phyloP scores from a whole-genome alignment of 2,113 vertebrate species.

The Engystomops pustulosus region DNA sequence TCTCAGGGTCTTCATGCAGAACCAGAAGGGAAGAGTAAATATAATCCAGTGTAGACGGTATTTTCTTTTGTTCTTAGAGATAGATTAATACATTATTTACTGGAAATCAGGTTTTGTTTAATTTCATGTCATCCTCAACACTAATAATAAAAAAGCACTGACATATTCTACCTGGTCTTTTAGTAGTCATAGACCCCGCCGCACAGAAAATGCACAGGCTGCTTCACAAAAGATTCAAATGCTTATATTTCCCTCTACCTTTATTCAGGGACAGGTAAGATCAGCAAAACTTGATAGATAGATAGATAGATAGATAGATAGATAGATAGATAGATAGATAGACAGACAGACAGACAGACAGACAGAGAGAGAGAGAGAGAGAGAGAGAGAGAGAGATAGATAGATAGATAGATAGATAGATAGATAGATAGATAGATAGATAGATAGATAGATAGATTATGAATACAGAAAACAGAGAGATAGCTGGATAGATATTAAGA shows the following conservation, averaged over 20 bases:
- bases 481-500: not conserved
- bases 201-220: too few species aligned
- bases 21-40: not conserved
- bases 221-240: too few species aligned
- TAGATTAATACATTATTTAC: too few species aligned
- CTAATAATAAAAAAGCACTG: too few species aligned
- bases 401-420: conserved; percentile 13
- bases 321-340: conserved; percentile 8
- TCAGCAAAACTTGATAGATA: too few species aligned
- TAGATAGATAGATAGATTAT: conserved; percentile 15
- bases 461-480: not conserved
- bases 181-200: too few species aligned
- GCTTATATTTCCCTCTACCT: too few species aligned
- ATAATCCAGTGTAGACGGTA: not conserved
- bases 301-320: conserved; percentile 2
- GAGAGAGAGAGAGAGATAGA: conserved; percentile 1
- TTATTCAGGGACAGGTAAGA: too few species aligned
- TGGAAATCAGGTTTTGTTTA: too few species aligned
- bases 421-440: not conserved
- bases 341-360: not conserved
- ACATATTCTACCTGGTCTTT: too few species aligned
- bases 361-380: conserved; percentile 13
- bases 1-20: not conserved
- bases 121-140: too few species aligned
- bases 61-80: not conserved